Base-by-base conservation (phyloP, 2,113 vertebrate species). In the Euleptes europaea region DNA sequence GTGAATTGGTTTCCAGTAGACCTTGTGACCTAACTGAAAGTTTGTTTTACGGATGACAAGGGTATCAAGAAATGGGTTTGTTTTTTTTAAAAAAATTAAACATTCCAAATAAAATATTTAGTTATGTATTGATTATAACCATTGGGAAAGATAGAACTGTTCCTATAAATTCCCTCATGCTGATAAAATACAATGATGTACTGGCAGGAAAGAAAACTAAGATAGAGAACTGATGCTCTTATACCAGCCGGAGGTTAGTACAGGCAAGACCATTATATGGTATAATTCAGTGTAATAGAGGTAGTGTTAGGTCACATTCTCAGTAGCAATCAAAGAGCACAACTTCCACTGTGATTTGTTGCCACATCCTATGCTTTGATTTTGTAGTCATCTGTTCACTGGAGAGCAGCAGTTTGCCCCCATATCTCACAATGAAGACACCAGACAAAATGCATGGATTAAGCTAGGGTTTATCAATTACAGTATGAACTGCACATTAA, bases 81-180 rank as follows among this genome's bases (percentile, higher is more conserved):
- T n/a, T n/a, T n/a, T n/a, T n/a, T n/a, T n/a, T n/a, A n/a, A n/a
- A n/a, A n/a, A n/a, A n/a, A n/a, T n/a, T n/a, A n/a, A 13, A 60
- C 87, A 77, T 88, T 83, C 7, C 86, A 2, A 57, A 83, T 91
- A 5, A 38, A 5, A 28, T 51, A 57, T 80, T 19, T 66, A 40
- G 17, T 77, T 51, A 13, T 1, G 40, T 21, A 44, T 10, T 14
- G 1, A 60, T 60, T 31, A 42, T 35, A n/a, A 67, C 12, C n/a
- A 67, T 33, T 67, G 31, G 63, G 28, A 1, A n/a, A 28, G 63
- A n/a, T 66, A 66, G 9, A 31, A 66, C 31, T 66, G 63, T 1
- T 66, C 26, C 28, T 26, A 49, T 74, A 44, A n/a, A 47, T 44
- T 10, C 31, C 31, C 17, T 73, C 51, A 19, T 54, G n/a, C 31